A percentile compares a stretch with the other conserved stretches of the same genome.
Evolutionary conservation across 92 coral and sea anemone species (phyloP).

Genomic region (Siderastrea radians): DNA sequence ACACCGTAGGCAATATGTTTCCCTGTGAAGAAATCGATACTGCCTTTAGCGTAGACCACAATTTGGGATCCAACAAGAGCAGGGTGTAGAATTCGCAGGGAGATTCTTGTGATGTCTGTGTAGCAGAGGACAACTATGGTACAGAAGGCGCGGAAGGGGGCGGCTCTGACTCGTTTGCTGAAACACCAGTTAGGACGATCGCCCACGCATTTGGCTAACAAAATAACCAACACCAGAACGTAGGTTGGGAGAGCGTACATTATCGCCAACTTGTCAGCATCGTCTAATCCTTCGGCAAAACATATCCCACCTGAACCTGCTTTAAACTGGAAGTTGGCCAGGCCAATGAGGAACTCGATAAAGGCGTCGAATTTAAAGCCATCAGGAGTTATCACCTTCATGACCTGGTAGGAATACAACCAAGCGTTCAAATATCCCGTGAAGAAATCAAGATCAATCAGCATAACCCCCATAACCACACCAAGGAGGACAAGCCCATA

Average conservation of each 20-base stretch:
- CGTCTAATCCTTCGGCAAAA: constrained; percentile 80
- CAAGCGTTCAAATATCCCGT: constrained; percentile 93
- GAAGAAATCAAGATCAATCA: constrained; percentile 83
- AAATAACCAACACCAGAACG: constrained; percentile 74
- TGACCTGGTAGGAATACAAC: constrained; percentile 94
- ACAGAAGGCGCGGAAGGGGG: constrained; percentile 91
- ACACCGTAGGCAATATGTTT: constrained; percentile 83
- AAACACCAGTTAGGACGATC: constrained; percentile 74
- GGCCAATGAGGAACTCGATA: constrained; percentile 82
- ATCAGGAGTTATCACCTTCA: constrained; percentile 57
- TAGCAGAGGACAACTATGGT: constrained; percentile 94
- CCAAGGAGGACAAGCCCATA: constrained; percentile 59
- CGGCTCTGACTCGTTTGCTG: constrained; percentile 63
- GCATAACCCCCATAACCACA: constrained; percentile 70
- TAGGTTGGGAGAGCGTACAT: constrained; percentile 84
- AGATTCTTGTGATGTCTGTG: constrained; percentile 91
- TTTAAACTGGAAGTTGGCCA: constrained; percentile 75
- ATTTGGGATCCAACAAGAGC: constrained; percentile 47
- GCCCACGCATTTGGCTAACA: constrained; percentile 70
- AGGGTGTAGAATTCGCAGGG: constrained; percentile 85
- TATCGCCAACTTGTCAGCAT: constrained; percentile 83
- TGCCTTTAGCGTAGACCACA: constrained; percentile 80
- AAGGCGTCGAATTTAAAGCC: constrained; percentile 84
- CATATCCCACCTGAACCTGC: constrained; percentile 81
- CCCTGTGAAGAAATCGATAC: constrained; percentile 70